A percentile compares a stretch with the other conserved stretches of the same genome.
These are phyloP conservation scores for Plodia interpunctella DNA, from an alignment of 1,140 invertebrate species.

Conservation along the genomic window DNA sequence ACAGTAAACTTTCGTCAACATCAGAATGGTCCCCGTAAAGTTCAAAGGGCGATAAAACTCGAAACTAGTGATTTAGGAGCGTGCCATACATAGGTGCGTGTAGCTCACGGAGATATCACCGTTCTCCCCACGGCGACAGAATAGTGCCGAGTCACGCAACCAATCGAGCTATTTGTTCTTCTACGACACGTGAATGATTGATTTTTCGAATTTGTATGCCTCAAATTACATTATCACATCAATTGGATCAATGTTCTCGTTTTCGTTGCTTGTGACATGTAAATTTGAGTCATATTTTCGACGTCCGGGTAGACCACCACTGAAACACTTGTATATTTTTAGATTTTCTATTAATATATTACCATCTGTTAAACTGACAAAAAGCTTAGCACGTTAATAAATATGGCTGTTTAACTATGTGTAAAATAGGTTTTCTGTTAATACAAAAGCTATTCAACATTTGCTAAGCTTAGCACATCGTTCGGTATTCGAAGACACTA, in stretches of 20 bases:
- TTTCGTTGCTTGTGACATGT: neutral
- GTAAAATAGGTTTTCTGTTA: conserved; percentile 2
- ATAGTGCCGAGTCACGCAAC: conserved; percentile 17
- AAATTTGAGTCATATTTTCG: neutral
- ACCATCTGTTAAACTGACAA: neutral
- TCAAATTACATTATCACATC: neutral
- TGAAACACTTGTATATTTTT: neutral
- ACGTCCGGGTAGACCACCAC: neutral
- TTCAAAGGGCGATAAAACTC: conserved; percentile 15
- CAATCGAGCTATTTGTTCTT: conserved; percentile 7
- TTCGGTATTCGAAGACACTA: neutral
- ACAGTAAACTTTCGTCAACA: neutral
- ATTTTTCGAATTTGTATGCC: conserved; percentile 6
- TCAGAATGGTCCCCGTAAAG: neutral
- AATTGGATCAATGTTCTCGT: neutral
- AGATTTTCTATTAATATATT: neutral
- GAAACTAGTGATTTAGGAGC: conserved; percentile 9
- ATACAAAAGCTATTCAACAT: neutral
- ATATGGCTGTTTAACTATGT: neutral
- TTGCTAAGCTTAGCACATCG: neutral
- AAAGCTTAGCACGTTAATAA: neutral
- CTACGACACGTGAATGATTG: conserved; percentile 6
- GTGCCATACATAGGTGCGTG: conserved; percentile 10
- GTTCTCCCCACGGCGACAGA: neutral
- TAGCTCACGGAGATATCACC: conserved; percentile 16